A percentile compares a stretch with the other conserved stretches of the same genome.
Conservation (phyloP, 2,888 invertebrate species). For the Exephanes ischioxanthus region DNA sequence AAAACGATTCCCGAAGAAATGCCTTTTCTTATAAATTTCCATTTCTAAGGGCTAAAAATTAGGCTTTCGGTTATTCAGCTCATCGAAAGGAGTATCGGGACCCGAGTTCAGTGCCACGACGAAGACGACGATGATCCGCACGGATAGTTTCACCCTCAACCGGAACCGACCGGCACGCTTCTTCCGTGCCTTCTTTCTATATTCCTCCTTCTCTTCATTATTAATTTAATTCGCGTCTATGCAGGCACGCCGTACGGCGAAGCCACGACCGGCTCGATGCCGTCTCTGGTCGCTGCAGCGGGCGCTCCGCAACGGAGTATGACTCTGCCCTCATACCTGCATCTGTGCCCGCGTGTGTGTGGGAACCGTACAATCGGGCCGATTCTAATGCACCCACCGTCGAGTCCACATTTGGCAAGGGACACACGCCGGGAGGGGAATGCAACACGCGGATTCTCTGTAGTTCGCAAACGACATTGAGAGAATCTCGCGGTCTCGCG, state of each 20-base stretch:
- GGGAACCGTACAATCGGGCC: slow-evolving; percentile 29
- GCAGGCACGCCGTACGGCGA: slow-evolving; percentile 3
- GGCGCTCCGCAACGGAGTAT: neutral
- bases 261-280: slow-evolving; percentile 40
- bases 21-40: too few relatives aligned
- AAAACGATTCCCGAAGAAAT: too few relatives aligned
- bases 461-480: slow-evolving; percentile 46
- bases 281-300: neutral
- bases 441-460: slow-evolving; percentile 4
- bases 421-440: slow-evolving; percentile 52
- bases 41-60: too few relatives aligned
- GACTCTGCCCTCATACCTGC: neutral
- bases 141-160: too few relatives aligned
- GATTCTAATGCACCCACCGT: slow-evolving; percentile 53
- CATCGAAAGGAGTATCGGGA: too few relatives aligned
- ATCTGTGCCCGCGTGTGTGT: neutral
- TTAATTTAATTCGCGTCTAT: slow-evolving; percentile 39
- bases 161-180: neutral
- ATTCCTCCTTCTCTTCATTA: slow-evolving; percentile 28
- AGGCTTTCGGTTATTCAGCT: too few relatives aligned
- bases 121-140: too few relatives aligned
- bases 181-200: neutral
- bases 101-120: too few relatives aligned
- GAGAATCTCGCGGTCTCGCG: slow-evolving; percentile 34
- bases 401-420: slow-evolving; percentile 61